Base-by-base conservation (phyloP, 2,888 invertebrate genomes). In the Schizaphis graminum region DNA sequence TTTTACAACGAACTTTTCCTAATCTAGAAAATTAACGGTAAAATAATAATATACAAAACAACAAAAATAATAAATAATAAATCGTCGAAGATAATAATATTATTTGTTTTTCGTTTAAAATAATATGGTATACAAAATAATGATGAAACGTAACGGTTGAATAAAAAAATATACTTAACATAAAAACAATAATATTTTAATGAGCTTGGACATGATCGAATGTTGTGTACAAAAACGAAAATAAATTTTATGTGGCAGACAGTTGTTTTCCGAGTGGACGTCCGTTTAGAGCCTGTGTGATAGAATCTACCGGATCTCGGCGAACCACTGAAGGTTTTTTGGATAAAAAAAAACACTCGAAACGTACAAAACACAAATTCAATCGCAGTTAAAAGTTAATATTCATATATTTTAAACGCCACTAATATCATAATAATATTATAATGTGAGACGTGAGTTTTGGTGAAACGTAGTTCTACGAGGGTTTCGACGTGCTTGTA, bases 151-250 rank as follows among this genome's bases (percentile, higher is more conserved):
- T 87, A 92, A 92, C 61, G 49, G 49, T 87, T n/a, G 35, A 49
- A 92, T 35, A 57, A 57, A 86, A 57, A n/a, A 57, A 21, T 91
- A 57, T 47, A 86, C 57, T 44, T 57, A 86, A 86, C 57, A 91
- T 86, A 86, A 91, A 86, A 86, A 92, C 85, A 57, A 91, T 86
- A 86, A 91, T 85, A 85, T 41, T 84, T 77, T 8, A 47, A 61
- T 28, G n/a, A 28, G 44, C 44, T 44, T 61, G 61, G 89, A n/a
- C 57, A 26, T 35, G 89, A 41, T 24, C 56, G 24, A 56, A 41
- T 53, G 28, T 85, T 85, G 44, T 85, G 44, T 28, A 85, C 26
- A 85, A 4, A 85, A 85, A 85, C 11, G 13, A 85, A 85, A 85
- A 85, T 26, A 85, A 85, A 85, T 77, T n/a, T n/a, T n/a, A 35